These are phyloP conservation scores for Drosophila miranda DNA, from an alignment of 1,140 invertebrate genomes.

Conservation along the genomic window DNA sequence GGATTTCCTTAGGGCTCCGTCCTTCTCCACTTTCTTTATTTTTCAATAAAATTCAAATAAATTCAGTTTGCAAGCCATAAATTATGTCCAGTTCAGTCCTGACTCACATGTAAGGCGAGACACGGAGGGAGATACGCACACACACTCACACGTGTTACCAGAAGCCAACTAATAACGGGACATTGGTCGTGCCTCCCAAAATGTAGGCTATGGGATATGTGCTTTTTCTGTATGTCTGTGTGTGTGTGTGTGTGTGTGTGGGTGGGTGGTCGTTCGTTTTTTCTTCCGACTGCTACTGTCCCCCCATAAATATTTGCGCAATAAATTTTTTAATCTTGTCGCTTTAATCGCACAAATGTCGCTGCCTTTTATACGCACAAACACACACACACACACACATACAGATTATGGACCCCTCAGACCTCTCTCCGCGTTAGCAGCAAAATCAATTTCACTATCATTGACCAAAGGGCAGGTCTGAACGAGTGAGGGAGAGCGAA, in stretches of 20 bases:
- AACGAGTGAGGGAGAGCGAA: background rate
- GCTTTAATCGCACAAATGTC: conserved; percentile 82
- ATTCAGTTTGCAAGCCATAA: conserved; percentile 68
- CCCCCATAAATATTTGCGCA: conserved; percentile 82
- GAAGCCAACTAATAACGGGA: conserved; percentile 68
- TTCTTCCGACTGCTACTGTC: conserved; percentile 22
- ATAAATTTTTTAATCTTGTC: conserved; percentile 83
- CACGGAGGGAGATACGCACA: background rate
- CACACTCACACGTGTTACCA: conserved; percentile 56
- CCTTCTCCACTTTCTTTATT: conserved; percentile 10
- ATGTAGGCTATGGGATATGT: conserved; percentile 61
- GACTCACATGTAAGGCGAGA: conserved; percentile 34
- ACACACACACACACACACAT: conserved; percentile 28
- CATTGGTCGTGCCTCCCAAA: conserved; percentile 60
- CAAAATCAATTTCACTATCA: conserved; percentile 80
- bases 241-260: conserved; percentile 13
- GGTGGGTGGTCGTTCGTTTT: background rate
- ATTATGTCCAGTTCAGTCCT: conserved; percentile 68
- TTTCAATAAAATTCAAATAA: conserved; percentile 63
- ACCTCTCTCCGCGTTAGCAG: conserved; percentile 59
- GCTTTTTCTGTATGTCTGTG: conserved; percentile 15
- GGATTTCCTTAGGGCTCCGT: background rate
- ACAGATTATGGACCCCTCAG: conserved; percentile 48
- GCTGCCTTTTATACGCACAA: conserved; percentile 67
- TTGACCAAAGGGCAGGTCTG: conserved; percentile 48